These are phyloP conservation scores for Heliconius hermathena DNA, from an alignment of 1,140 invertebrate genomes.

Conservation along the genomic window DNA sequence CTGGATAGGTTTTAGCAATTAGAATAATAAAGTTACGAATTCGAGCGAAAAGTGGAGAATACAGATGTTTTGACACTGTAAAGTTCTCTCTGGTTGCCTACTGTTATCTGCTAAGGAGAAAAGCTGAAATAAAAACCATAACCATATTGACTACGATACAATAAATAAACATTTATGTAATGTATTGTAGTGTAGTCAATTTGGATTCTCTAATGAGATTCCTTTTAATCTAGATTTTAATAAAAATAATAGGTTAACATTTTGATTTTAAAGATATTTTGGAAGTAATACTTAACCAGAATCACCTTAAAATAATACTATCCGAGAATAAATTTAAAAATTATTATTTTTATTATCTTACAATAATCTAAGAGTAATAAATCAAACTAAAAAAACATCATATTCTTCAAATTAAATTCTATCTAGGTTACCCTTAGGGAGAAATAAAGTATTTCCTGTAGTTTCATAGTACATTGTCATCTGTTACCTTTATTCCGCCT, in stretches of 20 bases:
- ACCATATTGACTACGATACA: too few species aligned
- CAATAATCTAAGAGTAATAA: neutral
- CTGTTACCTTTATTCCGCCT: slow-evolving; percentile 37
- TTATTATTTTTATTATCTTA: neutral
- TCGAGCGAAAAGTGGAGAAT: neutral
- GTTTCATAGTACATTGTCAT: slow-evolving; percentile 40
- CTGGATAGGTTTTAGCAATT: too few species aligned
- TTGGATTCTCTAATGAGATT: too few species aligned
- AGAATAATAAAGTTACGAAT: too few species aligned
- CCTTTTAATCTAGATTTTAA: too few species aligned
- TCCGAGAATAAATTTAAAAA: too few species aligned
- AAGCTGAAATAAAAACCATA: neutral
- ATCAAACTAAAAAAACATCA: neutral
- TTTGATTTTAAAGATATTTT: too few species aligned
- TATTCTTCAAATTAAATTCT: neutral
- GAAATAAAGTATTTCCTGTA: slow-evolving; percentile 33
- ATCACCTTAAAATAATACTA: too few species aligned
- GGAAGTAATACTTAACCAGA: too few species aligned
- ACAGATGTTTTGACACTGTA: neutral
- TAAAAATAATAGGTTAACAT: too few species aligned
- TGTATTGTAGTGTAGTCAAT: too few species aligned
- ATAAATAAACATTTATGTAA: too few species aligned
- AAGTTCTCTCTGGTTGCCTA: neutral
- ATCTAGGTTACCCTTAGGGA: neutral
- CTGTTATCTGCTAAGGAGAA: neutral